Base-by-base conservation (phyloP, 1,140 invertebrate genomes). In the Aethina tumida region DNA sequence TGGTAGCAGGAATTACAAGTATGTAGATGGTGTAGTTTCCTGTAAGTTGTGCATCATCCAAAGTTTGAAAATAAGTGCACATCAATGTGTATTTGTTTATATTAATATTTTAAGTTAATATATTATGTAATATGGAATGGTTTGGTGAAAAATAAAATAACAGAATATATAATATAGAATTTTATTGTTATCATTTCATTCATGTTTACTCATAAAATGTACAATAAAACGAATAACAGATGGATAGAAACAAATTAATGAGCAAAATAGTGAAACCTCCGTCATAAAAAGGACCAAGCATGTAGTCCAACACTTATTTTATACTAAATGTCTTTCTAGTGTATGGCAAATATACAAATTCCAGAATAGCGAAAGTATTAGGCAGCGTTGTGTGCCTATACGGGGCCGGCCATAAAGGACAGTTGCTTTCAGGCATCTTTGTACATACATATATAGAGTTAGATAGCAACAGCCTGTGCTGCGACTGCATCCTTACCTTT, bases 141-240 rank as follows among this genome's bases (percentile, higher is more conserved):
- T n/a, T n/a, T n/a, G 24, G 18, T 26, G 12, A 14, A 29, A 26
- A 49, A 49, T 30, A 45, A 49, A 38, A 49, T 42, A 51, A 39
- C 39, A 47, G 35, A 43, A 52, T 58, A 60, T 60, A 60, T 56
- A 60, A 61, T 61, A 61, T 59, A 61, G 55, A 60, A 60, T 59
- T 58, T 60, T 59, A 60, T 60, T 58, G 52, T 55, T 56, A 58
- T 52, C 49, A 54, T 55, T 59, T 58, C 52, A 59, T 55, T 55
- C 45, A 55, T 56, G 51, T 55, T 53, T 58, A 61, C 57, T 59
- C 57, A 56, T 61, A 59, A 60, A 62, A 58, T 62, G 53, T 62
- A 60, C 59, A 59, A 58, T 59, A 59, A 55, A 56, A 61, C 51
- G 59, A 61, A 57, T 61, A 61, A 61, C 59, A 61, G 55, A 59